Evolutionary conservation across 2,797 vertebrate species (phyloP).

Genomic region (Limosa lapponica): DNA sequence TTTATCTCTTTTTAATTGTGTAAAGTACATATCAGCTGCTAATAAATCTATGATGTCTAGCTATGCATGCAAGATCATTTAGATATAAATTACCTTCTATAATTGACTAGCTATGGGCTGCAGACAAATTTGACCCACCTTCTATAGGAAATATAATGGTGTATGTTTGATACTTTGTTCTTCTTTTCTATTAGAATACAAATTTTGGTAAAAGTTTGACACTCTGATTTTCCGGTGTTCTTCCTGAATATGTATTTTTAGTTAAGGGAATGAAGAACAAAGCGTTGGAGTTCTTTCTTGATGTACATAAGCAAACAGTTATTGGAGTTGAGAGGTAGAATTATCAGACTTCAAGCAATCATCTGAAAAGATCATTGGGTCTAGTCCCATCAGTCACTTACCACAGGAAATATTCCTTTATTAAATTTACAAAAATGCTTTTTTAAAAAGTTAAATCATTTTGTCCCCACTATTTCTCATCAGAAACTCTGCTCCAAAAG

Average conservation of each 20-base stretch:
- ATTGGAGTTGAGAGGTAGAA: not conserved
- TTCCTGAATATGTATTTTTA: not conserved
- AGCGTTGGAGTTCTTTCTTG: not conserved
- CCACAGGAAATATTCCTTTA: not conserved
- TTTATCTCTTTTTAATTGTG: constrained; percentile 57
- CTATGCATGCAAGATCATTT: not conserved
- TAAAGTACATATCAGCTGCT: constrained; percentile 3
- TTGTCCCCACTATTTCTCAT: not conserved
- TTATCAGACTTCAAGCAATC: accelerated
- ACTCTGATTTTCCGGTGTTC: not conserved
- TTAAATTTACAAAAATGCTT: not conserved
- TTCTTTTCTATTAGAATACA: not conserved
- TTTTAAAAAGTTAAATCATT: not conserved
- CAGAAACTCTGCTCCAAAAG: not conserved
- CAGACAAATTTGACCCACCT: constrained; percentile 2
- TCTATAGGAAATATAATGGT: not conserved
- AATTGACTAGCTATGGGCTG: constrained; percentile 7
- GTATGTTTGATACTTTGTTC: not conserved
- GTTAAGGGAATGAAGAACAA: not conserved
- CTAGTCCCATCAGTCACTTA: no score
- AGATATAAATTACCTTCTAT: constrained; percentile 21
- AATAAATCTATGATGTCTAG: constrained; percentile 17
- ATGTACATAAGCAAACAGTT: not conserved
- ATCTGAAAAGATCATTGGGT: not conserved
- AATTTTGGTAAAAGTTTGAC: not conserved